Base-by-base conservation (phyloP, 2,797 vertebrate species). In the Alectoris magna region DNA sequence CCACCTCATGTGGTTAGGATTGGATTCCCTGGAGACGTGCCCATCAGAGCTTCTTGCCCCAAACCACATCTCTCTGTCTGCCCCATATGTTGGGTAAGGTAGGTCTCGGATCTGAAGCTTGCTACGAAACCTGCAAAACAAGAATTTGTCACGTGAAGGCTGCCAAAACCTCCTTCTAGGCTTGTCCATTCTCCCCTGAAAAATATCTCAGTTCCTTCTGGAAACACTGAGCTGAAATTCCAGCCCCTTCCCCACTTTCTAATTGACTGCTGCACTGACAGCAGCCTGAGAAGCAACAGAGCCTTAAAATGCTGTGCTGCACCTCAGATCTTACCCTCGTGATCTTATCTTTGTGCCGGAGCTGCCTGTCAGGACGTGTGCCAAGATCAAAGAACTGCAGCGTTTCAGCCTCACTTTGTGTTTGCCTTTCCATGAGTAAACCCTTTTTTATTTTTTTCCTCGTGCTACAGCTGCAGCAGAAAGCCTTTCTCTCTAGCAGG, bases 341-440 rank as follows among this genome's bases (percentile, higher is more conserved):
- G 92, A 82, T 94, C 29, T 88, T 86, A 88, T 84, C 83, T 92
- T 92, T 8, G 36, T 90, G 90, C 91, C 88, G 86, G 49, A 90
- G 77, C 76, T 91, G 64, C 91, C 90, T 93, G 94, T 81, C 80
- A 92, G 89, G 80, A 90, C 76, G 72, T 59, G 44, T 93, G 74
- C 60, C 27, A 48, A 78, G 85, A 94, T 88, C 87, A 88, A 95
- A 91, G 94, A 87, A 81, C 0, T 1, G 44, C 46, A 91, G 56
- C 63, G 34, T 83, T 79, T 90, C 88, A 76, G 53, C 23, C 59
- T 84, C 60, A 38, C 79, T 73, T 49, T 59, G 70, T 70, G 60
- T 80, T 84, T 92, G 53, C 64, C 64, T 84, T 63, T 77, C 51
- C 36, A 21, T 0, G 43, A 91, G 88, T 81, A 92, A 91, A 90